These are phyloP conservation scores for Perccottus glenii DNA, from an alignment of 2,113 vertebrate species.

Conservation along the genomic window DNA sequence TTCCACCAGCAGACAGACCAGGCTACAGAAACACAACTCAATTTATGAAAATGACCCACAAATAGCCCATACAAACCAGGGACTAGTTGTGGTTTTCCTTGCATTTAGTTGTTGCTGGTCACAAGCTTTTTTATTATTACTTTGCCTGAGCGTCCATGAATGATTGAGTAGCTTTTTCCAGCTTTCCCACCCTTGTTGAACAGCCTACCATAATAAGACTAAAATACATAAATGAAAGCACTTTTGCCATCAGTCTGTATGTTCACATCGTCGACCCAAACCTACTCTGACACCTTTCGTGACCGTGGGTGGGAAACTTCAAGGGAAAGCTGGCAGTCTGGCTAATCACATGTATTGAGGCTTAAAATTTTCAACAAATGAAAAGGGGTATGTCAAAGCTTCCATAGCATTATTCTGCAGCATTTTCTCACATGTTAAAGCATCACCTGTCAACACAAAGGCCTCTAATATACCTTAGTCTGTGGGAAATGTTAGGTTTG, in stretches of 20 bases:
- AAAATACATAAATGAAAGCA: slow-evolving; percentile 72
- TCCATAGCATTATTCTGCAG: not conserved
- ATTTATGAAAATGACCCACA: slow-evolving; percentile 60
- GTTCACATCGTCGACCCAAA: slow-evolving; percentile 59
- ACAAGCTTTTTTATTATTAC: slow-evolving; percentile 42
- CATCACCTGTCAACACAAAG: not conserved
- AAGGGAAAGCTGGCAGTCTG: slow-evolving; percentile 36
- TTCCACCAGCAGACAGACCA: slow-evolving; percentile 58
- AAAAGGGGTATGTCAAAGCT: not conserved
- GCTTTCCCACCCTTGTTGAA: slow-evolving; percentile 58
- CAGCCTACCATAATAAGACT: slow-evolving; percentile 53
- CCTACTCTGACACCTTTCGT: slow-evolving; percentile 65
- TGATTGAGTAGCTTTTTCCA: slow-evolving; percentile 78
- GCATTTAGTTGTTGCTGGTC: slow-evolving; percentile 65
- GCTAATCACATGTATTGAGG: slow-evolving; percentile 24
- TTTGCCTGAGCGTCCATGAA: slow-evolving; percentile 56
- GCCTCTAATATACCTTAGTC: not conserved
- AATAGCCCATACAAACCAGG: slow-evolving; percentile 51
- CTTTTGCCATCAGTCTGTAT: slow-evolving; percentile 68
- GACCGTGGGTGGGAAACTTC: slow-evolving; percentile 43
- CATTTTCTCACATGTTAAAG: not conserved
- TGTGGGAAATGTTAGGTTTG: not conserved
- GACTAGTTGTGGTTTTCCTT: slow-evolving; percentile 70
- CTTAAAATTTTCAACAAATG: slow-evolving; percentile 35
- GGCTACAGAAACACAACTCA: slow-evolving; percentile 40